Evolutionary conservation across 2,113 vertebrate genomes (phyloP).

Genomic region (Pangasianodon hypophthalmus): DNA sequence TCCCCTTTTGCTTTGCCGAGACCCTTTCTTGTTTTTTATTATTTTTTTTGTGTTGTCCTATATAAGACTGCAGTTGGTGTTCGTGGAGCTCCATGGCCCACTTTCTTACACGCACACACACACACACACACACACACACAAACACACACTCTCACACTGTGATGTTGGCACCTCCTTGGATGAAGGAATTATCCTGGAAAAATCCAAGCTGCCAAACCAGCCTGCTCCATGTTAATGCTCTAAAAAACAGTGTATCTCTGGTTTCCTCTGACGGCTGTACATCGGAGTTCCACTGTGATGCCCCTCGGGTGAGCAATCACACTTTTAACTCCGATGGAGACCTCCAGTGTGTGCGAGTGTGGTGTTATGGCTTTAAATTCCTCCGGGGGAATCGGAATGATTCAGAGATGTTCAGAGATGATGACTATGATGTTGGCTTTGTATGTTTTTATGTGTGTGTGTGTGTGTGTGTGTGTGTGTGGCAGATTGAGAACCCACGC

Average conservation of each 20-base stretch:
- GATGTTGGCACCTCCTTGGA: not conserved
- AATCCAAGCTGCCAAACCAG: conserved; percentile 19
- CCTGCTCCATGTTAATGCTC: not conserved
- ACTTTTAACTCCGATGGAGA: conserved; percentile 12
- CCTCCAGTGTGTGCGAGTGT: not conserved
- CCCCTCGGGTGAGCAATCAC: conserved; percentile 27
- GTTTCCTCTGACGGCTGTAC: not conserved
- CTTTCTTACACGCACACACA: not conserved
- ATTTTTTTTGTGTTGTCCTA: not conserved
- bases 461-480: conserved; percentile 30
- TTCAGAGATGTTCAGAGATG: not conserved
- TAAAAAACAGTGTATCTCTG: not conserved
- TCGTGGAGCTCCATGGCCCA: not conserved
- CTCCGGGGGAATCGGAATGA: not conserved
- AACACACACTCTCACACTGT: not conserved
- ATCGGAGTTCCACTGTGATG: not conserved
- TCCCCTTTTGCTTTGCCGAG: not conserved
- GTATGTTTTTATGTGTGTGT: conserved; percentile 16
- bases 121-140: conserved; percentile 19
- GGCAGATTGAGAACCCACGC: conserved; percentile 24
- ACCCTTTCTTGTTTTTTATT: not conserved
- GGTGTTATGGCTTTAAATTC: not conserved
- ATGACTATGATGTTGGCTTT: not conserved
- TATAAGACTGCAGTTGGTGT: conserved; percentile 1
- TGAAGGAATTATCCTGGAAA: not conserved